A percentile compares a stretch with the other conserved stretches of the same genome.
Evolutionary conservation across 2,888 invertebrate species (phyloP).

Genomic region (Barypeithes pellucidus): DNA sequence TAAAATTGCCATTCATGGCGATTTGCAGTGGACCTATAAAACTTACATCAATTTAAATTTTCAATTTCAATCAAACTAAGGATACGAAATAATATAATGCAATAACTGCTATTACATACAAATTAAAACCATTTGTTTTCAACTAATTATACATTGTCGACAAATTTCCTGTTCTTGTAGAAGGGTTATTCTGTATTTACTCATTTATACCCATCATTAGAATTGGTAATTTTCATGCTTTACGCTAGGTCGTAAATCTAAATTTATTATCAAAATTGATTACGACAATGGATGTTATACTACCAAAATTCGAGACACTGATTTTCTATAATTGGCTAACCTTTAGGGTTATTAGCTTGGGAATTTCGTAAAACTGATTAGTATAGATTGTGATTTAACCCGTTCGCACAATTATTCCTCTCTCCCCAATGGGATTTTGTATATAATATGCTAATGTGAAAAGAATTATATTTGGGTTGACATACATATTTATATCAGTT

Average conservation of each 20-base stretch:
- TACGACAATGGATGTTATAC: not conserved
- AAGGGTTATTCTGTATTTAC: not conserved
- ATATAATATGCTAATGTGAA: too few species aligned
- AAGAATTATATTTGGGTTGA: too few species aligned
- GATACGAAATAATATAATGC: too few species aligned
- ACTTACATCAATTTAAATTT: too few species aligned
- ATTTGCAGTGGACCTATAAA: too few species aligned
- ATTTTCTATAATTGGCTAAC: slow-evolving; percentile 7
- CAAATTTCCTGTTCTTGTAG: too few species aligned
- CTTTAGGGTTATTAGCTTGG: not conserved
- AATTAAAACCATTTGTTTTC: too few species aligned
- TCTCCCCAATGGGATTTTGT: not conserved
- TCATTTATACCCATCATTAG: not conserved
- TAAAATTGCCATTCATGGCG: too few species aligned
- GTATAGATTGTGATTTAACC: slow-evolving; percentile 2
- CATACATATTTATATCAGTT: too few species aligned
- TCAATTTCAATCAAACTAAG: too few species aligned
- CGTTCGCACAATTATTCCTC: not conserved
- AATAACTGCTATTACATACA: too few species aligned
- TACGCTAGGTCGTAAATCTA: not conserved
- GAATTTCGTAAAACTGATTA: not conserved
- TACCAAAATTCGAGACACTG: not conserved
- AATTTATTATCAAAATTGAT: slow-evolving; percentile 9
- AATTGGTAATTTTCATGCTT: not conserved
- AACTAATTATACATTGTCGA: too few species aligned